Evolutionary conservation across 1,140 invertebrate species (phyloP).

Genomic region (Drosophila persimilis): DNA sequence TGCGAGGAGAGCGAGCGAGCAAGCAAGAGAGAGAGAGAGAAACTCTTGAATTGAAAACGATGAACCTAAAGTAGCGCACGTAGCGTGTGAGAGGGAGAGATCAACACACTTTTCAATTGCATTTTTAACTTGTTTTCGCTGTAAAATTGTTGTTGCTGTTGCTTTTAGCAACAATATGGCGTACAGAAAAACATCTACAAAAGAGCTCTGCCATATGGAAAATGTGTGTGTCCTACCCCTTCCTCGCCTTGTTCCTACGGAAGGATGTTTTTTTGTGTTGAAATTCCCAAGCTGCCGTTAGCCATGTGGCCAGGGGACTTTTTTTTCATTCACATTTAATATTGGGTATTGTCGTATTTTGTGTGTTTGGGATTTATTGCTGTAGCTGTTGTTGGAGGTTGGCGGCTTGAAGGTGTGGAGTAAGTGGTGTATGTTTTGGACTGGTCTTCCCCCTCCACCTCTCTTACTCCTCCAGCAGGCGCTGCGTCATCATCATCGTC

Average conservation of each 20-base stretch:
- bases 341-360: constrained; percentile 9
- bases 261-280: constrained; percentile 22
- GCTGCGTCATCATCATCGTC: constrained; percentile 38
- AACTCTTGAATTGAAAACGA: constrained; percentile 77
- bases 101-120: constrained; percentile 60
- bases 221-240: not conserved
- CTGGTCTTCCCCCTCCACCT: not conserved
- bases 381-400: not conserved
- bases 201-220: constrained; percentile 25
- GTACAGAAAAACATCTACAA: constrained; percentile 10
- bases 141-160: constrained; percentile 37
- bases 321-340: constrained; percentile 10
- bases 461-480: constrained; percentile 9
- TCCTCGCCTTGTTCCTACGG: not conserved
- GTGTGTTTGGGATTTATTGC: constrained; percentile 37
- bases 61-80: constrained; percentile 78
- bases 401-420: not conserved
- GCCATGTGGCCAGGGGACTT: not conserved
- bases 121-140: constrained; percentile 66
- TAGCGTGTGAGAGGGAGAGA: constrained; percentile 23
- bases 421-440: not conserved
- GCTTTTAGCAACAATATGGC: constrained; percentile 39
- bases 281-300: constrained; percentile 14
- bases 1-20: constrained; percentile 12
- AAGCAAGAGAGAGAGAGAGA: constrained; percentile 46